A percentile compares a stretch with the other conserved stretches of the same genome.
These are phyloP conservation scores for Rhabdornis inornatus DNA, from an alignment of 2,113 vertebrate species.

Conservation along the genomic window DNA sequence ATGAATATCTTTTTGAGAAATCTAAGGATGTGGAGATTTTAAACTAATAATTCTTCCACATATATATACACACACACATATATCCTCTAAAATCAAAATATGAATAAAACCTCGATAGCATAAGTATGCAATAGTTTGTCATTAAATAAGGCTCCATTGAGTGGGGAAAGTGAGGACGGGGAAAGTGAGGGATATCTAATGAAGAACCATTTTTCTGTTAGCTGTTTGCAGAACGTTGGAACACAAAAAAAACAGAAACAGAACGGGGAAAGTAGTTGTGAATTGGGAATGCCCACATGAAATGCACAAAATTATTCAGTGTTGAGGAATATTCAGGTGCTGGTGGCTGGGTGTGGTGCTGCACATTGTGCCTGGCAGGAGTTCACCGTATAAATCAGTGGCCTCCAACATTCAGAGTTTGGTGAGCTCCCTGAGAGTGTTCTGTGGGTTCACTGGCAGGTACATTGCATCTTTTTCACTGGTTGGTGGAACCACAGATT, in stretches of 20 bases:
- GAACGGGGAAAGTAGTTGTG: not conserved
- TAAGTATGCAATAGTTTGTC: not conserved
- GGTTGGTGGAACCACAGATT: not conserved
- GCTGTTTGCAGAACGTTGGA: not conserved
- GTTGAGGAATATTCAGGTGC: not conserved
- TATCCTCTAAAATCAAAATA: not conserved
- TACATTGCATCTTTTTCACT: not conserved
- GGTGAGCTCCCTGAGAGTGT: not conserved
- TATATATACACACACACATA: rapidly evolving
- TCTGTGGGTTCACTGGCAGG: not conserved
- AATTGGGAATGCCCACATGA: not conserved
- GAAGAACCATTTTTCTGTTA: not conserved
- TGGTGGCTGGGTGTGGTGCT: not conserved
- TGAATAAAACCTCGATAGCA: not conserved
- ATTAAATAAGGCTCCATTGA: not conserved
- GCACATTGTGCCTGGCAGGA: not conserved
- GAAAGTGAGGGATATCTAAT: not conserved
- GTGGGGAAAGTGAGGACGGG: not conserved
- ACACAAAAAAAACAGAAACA: not conserved
- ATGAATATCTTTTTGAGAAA: not conserved
- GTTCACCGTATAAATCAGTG: not conserved
- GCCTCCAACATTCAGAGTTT: rapidly evolving
- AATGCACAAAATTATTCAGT: not conserved
- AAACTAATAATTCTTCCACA: not conserved
- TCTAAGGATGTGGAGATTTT: not conserved